Base-by-base conservation (phyloP, 2,888 invertebrate species). In the Dynastes tityus region DNA sequence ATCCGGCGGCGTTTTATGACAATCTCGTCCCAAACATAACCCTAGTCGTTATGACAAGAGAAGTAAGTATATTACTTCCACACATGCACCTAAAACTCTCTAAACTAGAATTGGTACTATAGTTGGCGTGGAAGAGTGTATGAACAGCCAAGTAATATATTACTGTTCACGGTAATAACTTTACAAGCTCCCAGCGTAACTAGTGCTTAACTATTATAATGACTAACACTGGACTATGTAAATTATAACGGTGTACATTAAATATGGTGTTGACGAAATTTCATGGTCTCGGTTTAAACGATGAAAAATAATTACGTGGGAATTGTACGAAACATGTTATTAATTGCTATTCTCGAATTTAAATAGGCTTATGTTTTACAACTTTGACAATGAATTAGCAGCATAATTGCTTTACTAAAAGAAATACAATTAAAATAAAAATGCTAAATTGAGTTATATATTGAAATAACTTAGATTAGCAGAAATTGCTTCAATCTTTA, bases 41-140 rank as follows among this genome's bases (percentile, higher is more conserved):
- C 0, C 91, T 97, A 4, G 93, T 96, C 74, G 96, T 97, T n/a
- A 96, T 97, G 89, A 97, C 97, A 51, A 92, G 95, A 85, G 95
- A 96, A 93, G 97, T 96, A 88, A 88, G 89, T 84, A 71, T 74
- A 68, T 68, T 51, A 73, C 53, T 73, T 63, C 73, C 73, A 71
- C 63, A 78, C 53, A 64, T 51, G 61, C 16, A 16, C 64, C 40
- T 63, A 58, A 61, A 74, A 37, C 71, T 55, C 61, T 74, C 22
- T 51, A 45, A 71, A 78, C 71, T 51, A 53, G 2, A 64, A 53
- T 37, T 37, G 32, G 22, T 16, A 64, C 53, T 29, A 71, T 73
- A 78, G 13, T 32, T 49, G 27, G 13, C 29, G 29, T 53, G 65
- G 68, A 61, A 74, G 63, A 74, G 45, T 40, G 58, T 49, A 58